Evolutionary conservation across 2,797 vertebrate species (phyloP).

Genomic region (Decapterus maruadsi): DNA sequence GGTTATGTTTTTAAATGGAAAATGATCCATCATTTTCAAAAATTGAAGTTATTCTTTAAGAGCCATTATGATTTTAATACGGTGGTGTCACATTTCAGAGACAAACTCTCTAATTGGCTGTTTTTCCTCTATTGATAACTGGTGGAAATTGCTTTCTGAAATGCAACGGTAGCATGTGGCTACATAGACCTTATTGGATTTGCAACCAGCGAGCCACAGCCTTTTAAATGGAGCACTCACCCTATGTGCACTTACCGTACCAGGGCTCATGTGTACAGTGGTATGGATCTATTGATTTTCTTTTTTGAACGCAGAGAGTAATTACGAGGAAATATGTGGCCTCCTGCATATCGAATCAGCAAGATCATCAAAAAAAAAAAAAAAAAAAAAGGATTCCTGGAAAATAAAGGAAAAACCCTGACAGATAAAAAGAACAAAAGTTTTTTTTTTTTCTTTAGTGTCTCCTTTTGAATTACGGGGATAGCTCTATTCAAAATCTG

Average conservation of each 20-base stretch:
- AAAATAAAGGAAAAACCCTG: constrained; percentile 1
- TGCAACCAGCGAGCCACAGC: constrained; percentile 34
- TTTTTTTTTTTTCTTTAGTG: not conserved
- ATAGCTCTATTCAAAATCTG: constrained; percentile 57
- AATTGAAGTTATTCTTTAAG: not conserved
- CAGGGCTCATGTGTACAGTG: constrained; percentile 5
- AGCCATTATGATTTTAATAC: not conserved
- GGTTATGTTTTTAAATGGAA: not conserved
- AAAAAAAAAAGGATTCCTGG: constrained; percentile 33
- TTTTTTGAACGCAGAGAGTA: constrained; percentile 62
- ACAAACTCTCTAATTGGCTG: not conserved
- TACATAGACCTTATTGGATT: constrained; percentile 58
- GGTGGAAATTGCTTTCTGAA: constrained; percentile 32
- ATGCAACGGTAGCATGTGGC: constrained; percentile 29
- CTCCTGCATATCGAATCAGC: constrained; percentile 28
- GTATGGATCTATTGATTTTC: constrained; percentile 65
- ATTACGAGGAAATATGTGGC: constrained; percentile 61
- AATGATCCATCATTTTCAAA: not conserved
- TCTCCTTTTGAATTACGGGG: constrained; percentile 44
- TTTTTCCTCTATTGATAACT: constrained; percentile 6
- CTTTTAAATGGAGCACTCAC: constrained; percentile 63
- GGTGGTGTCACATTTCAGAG: constrained; percentile 5
- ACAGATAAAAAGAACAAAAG: constrained; percentile 44
- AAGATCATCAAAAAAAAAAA: constrained; percentile 57
- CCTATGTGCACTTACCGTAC: constrained; percentile 57